Conservation (phyloP, 2,797 vertebrate genomes). For the Coreius guichenoti region DNA sequence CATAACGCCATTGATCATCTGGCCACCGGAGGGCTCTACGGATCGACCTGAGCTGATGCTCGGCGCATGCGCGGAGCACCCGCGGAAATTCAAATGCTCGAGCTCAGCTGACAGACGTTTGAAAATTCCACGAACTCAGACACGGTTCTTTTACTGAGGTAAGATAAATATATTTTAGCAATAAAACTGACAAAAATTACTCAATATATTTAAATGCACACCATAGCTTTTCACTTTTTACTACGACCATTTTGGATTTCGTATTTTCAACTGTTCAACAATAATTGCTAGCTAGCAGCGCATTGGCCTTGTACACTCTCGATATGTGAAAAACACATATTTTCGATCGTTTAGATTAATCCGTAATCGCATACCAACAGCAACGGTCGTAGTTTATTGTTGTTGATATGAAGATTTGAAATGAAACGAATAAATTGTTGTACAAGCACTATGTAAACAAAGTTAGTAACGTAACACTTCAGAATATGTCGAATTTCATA, state of each 20-base stretch:
- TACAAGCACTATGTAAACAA: not conserved
- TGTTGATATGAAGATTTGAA: not conserved
- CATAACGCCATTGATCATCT: not conserved
- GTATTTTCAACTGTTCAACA: not conserved
- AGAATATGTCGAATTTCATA: not conserved
- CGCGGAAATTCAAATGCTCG: slow-evolving; percentile 80
- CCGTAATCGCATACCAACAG: not conserved
- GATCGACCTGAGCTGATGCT: too few species aligned
- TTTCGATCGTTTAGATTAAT: not conserved
- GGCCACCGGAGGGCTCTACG: slow-evolving; percentile 3
- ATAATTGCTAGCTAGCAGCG: not conserved
- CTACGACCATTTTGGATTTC: not conserved
- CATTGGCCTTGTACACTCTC: not conserved
- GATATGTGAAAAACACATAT: not conserved
- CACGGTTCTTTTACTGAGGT: slow-evolving; percentile 37
- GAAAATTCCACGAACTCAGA: not conserved
- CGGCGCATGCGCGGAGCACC: slow-evolving; percentile 59
- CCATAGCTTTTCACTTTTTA: not conserved
- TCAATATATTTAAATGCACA: not conserved
- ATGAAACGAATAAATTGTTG: not conserved
- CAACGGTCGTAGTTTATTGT: not conserved
- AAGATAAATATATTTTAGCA: slow-evolving; percentile 7
- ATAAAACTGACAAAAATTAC: not conserved
- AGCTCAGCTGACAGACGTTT: slow-evolving; percentile 36
- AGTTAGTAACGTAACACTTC: not conserved